Base-by-base conservation (phyloP, 2,113 vertebrate species). In the Pollachius pollachius region DNA sequence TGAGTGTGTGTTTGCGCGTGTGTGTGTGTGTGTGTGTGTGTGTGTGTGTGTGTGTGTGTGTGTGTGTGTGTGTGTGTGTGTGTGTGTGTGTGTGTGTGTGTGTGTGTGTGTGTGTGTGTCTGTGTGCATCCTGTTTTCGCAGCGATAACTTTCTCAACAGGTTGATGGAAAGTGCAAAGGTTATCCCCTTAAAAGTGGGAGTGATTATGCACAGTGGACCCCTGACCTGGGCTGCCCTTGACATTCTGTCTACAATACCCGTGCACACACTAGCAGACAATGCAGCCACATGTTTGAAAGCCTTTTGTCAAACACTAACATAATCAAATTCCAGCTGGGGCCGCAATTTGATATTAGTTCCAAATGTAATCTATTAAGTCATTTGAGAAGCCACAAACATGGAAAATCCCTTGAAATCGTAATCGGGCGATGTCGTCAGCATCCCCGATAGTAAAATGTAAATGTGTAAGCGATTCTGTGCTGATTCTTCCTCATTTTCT, bases 111-210 rank as follows among this genome's bases (percentile, higher is more conserved):
- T 3, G 15, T 3, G 25, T 15, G 27, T 79, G 68, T 65, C 23
- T 23, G 23, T 23, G 23, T 23, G 23, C 23, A 23, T 41, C 63
- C 65, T 79, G 70, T 84, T 87, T 83, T 77, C 58, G 80, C 67
- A 81, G 67, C 15, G 85, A 86, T 81, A 86, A 74, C 74, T 78
- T 85, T 82, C 85, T 88, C 84, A 60, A 67, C 56, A 27, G 18
- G 60, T 63, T 69, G 81, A 89, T 82, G 84, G 71, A 62, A 71
- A 8, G 13, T 18, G 56, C 71, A 71, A 67, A 65, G 57, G 52
- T 70, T 48, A 69, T 25, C 17, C 54, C 70, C 71, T 67, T 52
- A 67, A 81, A 54, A 70, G n/a, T 30, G 48, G 48, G 64, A 75
- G 71, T 75, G 77, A 58, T 68, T 69, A 77, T 75, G 65, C 52